phyloP scores from a whole-genome alignment of 1,140 invertebrate species.

The Mizuhopecten yessoensis region DNA sequence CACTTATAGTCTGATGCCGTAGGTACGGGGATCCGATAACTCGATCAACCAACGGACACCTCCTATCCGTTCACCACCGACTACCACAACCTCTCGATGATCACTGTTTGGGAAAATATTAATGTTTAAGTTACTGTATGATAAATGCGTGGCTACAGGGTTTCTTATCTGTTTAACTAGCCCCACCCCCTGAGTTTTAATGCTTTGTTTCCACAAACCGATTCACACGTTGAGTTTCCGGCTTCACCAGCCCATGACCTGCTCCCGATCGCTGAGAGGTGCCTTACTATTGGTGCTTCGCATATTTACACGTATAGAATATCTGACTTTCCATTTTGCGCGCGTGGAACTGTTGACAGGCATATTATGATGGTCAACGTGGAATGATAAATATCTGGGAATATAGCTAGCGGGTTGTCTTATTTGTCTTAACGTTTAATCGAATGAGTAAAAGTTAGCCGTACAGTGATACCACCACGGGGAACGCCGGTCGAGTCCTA shows the following conservation, averaged over 20 bases:
- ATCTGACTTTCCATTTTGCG: conserved; percentile 42
- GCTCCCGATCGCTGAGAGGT: conserved; percentile 23
- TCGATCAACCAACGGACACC: neutral
- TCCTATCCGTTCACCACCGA: conserved; percentile 27
- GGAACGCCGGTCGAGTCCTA: conserved; percentile 42
- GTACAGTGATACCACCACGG: conserved; percentile 47
- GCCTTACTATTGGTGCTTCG: neutral
- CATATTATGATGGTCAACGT: conserved; percentile 42
- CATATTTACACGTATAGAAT: conserved; percentile 45
- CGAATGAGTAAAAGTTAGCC: conserved; percentile 46
- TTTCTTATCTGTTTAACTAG: conserved; percentile 60
- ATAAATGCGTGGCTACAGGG: conserved; percentile 37
- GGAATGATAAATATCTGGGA: conserved; percentile 18
- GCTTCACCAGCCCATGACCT: conserved; percentile 52
- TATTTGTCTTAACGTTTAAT: neutral
- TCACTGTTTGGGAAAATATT: conserved; percentile 46
- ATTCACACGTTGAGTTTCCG: conserved; percentile 50
- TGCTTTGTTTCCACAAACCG: conserved; percentile 56
- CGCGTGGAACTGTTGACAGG: conserved; percentile 47
- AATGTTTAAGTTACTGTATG: conserved; percentile 47
- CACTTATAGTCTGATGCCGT: neutral
- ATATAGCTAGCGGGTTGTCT: neutral
- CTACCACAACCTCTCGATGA: conserved; percentile 30
- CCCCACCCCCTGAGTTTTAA: conserved; percentile 58
- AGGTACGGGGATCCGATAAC: conserved; percentile 29